A percentile compares a stretch with the other conserved stretches of the same genome.
phyloP scores from a whole-genome alignment of 2,797 vertebrate genomes.

The Potorous gilbertii region DNA sequence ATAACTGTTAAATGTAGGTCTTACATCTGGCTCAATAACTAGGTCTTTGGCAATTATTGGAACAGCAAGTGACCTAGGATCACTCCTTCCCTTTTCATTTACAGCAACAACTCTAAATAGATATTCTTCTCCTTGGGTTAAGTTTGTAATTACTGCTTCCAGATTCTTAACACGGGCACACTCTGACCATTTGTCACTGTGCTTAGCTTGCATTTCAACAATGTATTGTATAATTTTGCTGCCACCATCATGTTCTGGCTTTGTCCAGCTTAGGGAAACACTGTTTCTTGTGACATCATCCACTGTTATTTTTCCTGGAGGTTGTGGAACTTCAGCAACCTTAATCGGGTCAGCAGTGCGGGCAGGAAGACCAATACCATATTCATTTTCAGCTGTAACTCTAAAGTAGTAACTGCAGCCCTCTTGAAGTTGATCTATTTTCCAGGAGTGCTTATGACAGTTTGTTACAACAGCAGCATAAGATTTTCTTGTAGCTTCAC shows the following conservation, averaged over 20 bases:
- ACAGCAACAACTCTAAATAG: conserved; percentile 96
- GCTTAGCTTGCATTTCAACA: conserved; percentile 96
- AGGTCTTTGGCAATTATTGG: conserved; percentile 96
- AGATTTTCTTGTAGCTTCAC: conserved; percentile 97
- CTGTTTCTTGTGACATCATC: conserved; percentile 97
- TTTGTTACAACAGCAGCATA: conserved; percentile 97
- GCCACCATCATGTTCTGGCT: conserved; percentile 97
- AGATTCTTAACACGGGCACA: conserved; percentile 95
- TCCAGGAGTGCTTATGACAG: conserved; percentile 95
- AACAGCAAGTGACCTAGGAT: conserved; percentile 95
- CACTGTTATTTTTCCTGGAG: conserved; percentile 95
- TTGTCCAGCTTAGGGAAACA: conserved; percentile 96
- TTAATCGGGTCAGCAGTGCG: conserved; percentile 93
- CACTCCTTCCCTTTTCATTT: conserved; percentile 99
- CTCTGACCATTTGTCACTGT: conserved; percentile 95
- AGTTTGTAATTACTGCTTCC: conserved; percentile 92
- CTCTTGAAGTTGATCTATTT: conserved; percentile 96
- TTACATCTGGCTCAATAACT: conserved; percentile 96
- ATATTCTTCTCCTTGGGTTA: conserved; percentile 96
- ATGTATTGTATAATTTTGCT: conserved; percentile 97
- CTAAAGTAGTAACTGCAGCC: conserved; percentile 98
- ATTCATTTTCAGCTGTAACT: conserved; percentile 96
- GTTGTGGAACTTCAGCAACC: conserved; percentile 97
- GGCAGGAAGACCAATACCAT: conserved; percentile 94
- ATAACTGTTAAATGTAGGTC: conserved; percentile 95